Percentiles rank a stretch among this genome's conserved stretches.
Evolutionary conservation across 2,113 vertebrate genomes (phyloP).

Genomic region (Chamaea fasciata): DNA sequence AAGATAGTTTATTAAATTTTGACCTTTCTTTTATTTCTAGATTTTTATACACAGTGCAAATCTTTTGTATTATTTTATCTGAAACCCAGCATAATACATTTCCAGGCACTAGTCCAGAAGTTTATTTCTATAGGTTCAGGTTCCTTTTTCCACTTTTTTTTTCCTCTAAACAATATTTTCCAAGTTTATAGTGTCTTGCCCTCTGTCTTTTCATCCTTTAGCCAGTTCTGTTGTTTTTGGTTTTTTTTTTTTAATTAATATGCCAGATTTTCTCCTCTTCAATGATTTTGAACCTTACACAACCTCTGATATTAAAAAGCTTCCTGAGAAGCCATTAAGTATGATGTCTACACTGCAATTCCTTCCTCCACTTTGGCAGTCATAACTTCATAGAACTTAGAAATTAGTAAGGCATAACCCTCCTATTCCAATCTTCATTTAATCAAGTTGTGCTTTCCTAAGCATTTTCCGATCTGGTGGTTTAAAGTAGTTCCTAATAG

Average conservation of each 20-base stretch:
- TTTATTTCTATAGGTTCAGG: neutral
- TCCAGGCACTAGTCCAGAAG: neutral
- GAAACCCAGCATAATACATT: neutral
- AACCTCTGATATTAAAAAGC: conserved; percentile 7
- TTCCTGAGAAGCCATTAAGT: conserved; percentile 5
- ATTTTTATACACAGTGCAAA: neutral
- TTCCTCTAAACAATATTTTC: neutral
- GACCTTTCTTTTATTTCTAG: neutral
- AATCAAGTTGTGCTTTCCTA: conserved; percentile 36
- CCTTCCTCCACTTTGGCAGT: neutral
- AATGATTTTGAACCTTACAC: conserved; percentile 23
- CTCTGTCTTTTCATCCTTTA: conserved; percentile 36
- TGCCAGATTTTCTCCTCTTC: neutral
- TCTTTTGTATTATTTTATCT: neutral
- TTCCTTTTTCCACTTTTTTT: neutral
- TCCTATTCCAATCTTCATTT: neutral
- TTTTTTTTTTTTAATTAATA: neutral
- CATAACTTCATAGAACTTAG: neutral
- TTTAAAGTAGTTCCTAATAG: conserved; percentile 23
- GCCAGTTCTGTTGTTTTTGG: too few relatives aligned
- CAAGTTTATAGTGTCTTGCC: neutral
- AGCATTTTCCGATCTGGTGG: neutral
- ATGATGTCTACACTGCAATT: neutral
- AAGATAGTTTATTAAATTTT: neutral
- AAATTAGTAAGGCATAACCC: neutral